A percentile compares a stretch with the other conserved stretches of the same genome.
phyloP scores from a whole-genome alignment of 2,888 invertebrate species.

The Drosophila colorata region DNA sequence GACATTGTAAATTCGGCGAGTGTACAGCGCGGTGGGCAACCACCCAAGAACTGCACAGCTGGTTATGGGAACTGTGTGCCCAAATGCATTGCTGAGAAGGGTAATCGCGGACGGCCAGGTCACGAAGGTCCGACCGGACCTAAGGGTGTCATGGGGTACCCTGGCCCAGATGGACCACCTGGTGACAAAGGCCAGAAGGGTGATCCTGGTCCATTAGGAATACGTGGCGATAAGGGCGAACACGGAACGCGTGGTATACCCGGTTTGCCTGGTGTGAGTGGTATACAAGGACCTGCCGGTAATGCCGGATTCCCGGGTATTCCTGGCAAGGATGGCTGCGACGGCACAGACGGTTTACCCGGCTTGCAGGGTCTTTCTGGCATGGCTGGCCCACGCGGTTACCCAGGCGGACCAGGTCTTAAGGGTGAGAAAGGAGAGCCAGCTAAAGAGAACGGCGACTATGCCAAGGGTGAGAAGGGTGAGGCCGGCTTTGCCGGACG shows the following conservation, averaged over 20 bases:
- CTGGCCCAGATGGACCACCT: conserved; percentile 93
- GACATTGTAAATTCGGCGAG: conserved; percentile 82
- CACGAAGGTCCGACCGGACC: conserved; percentile 90
- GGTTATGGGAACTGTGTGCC: conserved; percentile 91
- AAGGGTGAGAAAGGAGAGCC: conserved; percentile 93
- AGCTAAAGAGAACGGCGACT: conserved; percentile 86
- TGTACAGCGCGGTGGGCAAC: conserved; percentile 81
- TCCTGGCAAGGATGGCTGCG: conserved; percentile 97
- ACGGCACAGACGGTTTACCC: conserved; percentile 95
- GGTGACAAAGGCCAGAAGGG: conserved; percentile 96
- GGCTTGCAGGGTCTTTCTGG: conserved; percentile 91
- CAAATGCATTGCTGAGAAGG: conserved; percentile 96
- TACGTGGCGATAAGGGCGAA: conserved; percentile 93
- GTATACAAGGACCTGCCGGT: conserved; percentile 83
- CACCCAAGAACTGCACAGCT: conserved; percentile 87
- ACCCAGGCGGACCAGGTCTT: conserved; percentile 85
- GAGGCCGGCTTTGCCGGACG: conserved; percentile 87
- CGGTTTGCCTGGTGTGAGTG: conserved; percentile 91
- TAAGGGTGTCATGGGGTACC: conserved; percentile 92
- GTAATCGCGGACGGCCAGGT: conserved; percentile 92
- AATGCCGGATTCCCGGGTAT: conserved; percentile 90
- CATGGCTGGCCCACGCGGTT: conserved; percentile 91
- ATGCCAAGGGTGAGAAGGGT: conserved; percentile 94
- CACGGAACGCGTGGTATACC: conserved; percentile 94
- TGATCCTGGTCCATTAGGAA: conserved; percentile 92